Conservation (phyloP, 2,888 invertebrate genomes). For the Acanthosepion pharaonis region DNA sequence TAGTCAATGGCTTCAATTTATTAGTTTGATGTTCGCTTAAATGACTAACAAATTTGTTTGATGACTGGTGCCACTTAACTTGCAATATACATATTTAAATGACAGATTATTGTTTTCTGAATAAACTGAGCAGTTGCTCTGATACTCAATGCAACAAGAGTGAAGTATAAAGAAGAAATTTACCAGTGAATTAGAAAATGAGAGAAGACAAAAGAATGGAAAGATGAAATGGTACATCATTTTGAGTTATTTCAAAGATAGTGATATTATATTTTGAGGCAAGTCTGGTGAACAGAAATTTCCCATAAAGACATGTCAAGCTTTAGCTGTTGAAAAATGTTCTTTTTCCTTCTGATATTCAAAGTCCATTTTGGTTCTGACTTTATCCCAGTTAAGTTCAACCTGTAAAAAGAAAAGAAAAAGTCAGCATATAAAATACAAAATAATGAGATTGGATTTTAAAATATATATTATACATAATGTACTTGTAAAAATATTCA, state of each 20-base stretch:
- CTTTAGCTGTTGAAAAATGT: neutral
- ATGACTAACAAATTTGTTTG: no score
- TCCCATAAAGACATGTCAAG: neutral
- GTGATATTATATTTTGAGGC: neutral
- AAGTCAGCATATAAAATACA: neutral
- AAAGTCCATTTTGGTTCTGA: constrained; percentile 74
- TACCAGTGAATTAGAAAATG: no score
- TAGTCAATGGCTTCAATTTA: neutral
- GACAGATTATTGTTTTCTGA: no score
- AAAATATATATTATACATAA: neutral
- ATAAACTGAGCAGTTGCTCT: no score
- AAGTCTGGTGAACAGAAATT: neutral
- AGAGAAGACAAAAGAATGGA: no score
- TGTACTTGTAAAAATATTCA: neutral
- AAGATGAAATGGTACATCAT: neutral
- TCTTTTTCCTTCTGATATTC: constrained; percentile 73
- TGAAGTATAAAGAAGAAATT: no score
- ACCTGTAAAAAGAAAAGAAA: constrained; percentile 68
- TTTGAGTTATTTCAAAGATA: neutral
- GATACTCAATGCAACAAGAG: no score
- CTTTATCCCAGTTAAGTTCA: constrained; percentile 76
- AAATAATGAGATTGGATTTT: neutral
- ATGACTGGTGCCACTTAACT: neutral
- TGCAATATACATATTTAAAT: neutral
- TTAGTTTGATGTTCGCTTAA: neutral